A percentile compares a stretch with the other conserved stretches of the same genome.
These are phyloP conservation scores for Lamprotornis superbus DNA, from an alignment of 2,113 vertebrate genomes.

Conservation along the genomic window DNA sequence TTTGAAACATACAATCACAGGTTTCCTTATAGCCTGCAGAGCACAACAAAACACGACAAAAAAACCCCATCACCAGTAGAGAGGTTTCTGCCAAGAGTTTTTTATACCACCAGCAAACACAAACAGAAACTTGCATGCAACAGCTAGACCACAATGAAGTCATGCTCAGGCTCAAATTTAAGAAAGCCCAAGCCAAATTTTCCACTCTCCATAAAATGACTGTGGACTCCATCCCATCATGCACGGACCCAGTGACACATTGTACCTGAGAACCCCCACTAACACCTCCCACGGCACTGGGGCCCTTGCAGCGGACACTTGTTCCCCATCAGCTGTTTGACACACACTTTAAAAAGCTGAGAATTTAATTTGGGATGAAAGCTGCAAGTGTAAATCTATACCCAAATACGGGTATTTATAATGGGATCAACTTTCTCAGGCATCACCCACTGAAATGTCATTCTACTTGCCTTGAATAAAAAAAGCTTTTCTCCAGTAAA, in stretches of 20 bases:
- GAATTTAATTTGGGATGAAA: neutral
- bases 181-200: neutral
- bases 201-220: neutral
- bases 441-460: neutral
- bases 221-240: neutral
- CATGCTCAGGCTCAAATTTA: slow-evolving; percentile 10
- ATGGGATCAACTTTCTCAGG: neutral
- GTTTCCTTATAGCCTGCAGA: slow-evolving; percentile 69
- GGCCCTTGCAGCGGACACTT: neutral
- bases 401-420: neutral
- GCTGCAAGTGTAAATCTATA: neutral
- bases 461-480: neutral
- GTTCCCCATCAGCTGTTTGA: neutral
- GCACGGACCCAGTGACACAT: neutral
- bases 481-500: neutral
- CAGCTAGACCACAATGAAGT: slow-evolving; percentile 36
- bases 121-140: slow-evolving; percentile 64
- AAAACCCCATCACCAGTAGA: neutral
- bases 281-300: neutral
- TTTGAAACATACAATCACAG: slow-evolving; percentile 61
- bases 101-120: slow-evolving; percentile 44
- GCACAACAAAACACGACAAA: slow-evolving; percentile 57
- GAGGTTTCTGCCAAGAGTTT: slow-evolving; percentile 36
- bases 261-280: neutral
- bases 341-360: neutral